Evolutionary conservation across 2,113 vertebrate species (phyloP), one percentile per base, ranked within the genome.

Genomic region (Phaetusa simplex): DNA sequence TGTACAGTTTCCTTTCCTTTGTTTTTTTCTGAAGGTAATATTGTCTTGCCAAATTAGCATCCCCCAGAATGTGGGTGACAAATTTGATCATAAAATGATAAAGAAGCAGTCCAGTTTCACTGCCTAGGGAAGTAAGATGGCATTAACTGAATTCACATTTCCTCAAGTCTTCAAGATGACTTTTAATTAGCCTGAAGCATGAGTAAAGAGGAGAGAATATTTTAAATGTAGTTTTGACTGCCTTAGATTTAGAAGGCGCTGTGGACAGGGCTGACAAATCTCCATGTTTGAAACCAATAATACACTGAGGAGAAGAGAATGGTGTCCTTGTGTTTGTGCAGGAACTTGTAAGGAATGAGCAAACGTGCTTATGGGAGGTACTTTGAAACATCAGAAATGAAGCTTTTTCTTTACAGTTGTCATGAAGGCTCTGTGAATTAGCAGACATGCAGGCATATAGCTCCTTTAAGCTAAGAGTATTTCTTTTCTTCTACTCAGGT

Each of bases 401-500:
- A 82, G 69, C 32, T 67, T 71, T 87, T 74, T 70, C 65, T 91
- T 84, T 76, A 18, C 88, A 77, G 88, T 73, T 82, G 24, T 73
- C 38, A 6, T 8, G 56, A 91, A 87, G 61, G 56, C 32, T 91
- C 64, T 86, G 45, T 22, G 64, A 89, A 40, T 17, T 32, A 94
- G 49, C 47, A 89, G 56, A 47, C 16, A 3, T 45, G 59, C 24
- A 45, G 69, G n/a, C 74, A 20, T 45, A 7, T 4, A 29, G 27
- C 43, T 82, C n/a, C 36, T 49, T 65, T 82, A 80, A 90, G 34
- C 93, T 96, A 93, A 95, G 71, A 88, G 29, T 95, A 29, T 95
- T 90, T 97, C 7, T 97, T 27, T 89, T 95, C 59, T 97, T 40
- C 91, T 94, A 67, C 77, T 95, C 90, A 98, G 98, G 97, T 79